Conservation (phyloP, 2,113 vertebrate genomes). For the Leptobrachium ailaonicum region DNA sequence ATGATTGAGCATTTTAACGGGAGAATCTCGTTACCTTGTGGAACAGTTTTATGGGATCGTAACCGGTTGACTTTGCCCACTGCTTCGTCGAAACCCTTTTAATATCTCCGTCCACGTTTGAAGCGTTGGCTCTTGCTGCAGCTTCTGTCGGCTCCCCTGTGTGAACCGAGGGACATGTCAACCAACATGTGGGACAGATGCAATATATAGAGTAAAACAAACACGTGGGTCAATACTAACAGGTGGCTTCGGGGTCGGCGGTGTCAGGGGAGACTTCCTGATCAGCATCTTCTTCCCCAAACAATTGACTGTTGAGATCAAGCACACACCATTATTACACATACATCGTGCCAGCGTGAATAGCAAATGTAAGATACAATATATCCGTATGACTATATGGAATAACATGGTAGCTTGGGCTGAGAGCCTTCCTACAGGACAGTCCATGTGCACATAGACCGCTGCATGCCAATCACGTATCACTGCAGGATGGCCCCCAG, state of each 20-base stretch:
- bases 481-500: too few species aligned
- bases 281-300: slow-evolving; percentile 97
- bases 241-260: slow-evolving; percentile 93
- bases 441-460: too few species aligned
- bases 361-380: too few species aligned
- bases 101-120: slow-evolving; percentile 91
- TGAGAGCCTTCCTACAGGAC: too few species aligned
- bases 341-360: too few species aligned
- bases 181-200: not conserved
- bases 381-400: too few species aligned
- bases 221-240: slow-evolving; percentile 71
- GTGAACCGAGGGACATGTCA: not conserved
- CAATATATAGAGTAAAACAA: not conserved
- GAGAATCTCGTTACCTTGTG: slow-evolving; percentile 80
- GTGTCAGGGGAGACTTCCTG: slow-evolving; percentile 97
- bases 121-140: slow-evolving; percentile 82
- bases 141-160: slow-evolving; percentile 90
- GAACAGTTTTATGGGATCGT: slow-evolving; percentile 90
- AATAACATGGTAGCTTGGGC: too few species aligned
- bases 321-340: too few species aligned
- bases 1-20: too few species aligned
- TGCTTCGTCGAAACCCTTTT: slow-evolving; percentile 93
- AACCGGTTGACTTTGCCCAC: slow-evolving; percentile 94
- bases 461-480: too few species aligned
- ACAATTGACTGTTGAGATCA: slow-evolving; percentile 79